phyloP scores from a whole-genome alignment of 2,888 invertebrate genomes.

The Parelbella ahira region DNA sequence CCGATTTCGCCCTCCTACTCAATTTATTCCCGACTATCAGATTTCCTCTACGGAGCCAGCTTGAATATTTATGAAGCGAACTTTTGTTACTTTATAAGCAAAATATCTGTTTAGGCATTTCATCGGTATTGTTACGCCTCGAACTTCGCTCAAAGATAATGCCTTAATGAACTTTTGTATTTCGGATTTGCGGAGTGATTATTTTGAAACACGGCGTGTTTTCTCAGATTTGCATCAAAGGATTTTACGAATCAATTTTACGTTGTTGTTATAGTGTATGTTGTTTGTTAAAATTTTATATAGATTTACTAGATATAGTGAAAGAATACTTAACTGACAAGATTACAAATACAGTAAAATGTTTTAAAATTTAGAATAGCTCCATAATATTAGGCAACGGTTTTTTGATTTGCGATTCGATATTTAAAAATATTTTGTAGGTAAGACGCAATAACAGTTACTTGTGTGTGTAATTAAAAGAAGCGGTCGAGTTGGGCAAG shows the following conservation, averaged over 20 bases:
- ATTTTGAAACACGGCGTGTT: slow-evolving; percentile 19
- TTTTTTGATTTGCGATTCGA: no score
- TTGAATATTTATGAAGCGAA: slow-evolving; percentile 65
- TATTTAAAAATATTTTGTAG: no score
- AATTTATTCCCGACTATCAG: slow-evolving; percentile 60
- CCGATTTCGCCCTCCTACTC: slow-evolving; percentile 49
- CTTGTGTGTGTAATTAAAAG: no score
- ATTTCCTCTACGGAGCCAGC: slow-evolving; percentile 46
- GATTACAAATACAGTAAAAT: no score
- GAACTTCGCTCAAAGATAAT: slow-evolving; percentile 6
- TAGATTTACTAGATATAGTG: no score
- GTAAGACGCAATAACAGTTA: no score
- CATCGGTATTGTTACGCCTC: slow-evolving; percentile 29
- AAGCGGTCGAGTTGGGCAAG: slow-evolving; percentile 16
- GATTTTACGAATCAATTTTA: no score
- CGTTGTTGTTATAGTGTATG: no score
- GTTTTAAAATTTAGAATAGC: no score
- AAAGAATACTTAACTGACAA: no score
- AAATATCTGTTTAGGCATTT: slow-evolving; percentile 34
- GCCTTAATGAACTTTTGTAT: slow-evolving; percentile 12
- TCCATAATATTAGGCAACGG: no score
- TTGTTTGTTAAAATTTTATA: no score
- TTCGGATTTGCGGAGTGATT: slow-evolving; percentile 23
- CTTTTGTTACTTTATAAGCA: slow-evolving; percentile 56
- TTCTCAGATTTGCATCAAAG: background rate